phyloP scores from a whole-genome alignment of 2,113 vertebrate species.

The Rhodinocichla rosea region DNA sequence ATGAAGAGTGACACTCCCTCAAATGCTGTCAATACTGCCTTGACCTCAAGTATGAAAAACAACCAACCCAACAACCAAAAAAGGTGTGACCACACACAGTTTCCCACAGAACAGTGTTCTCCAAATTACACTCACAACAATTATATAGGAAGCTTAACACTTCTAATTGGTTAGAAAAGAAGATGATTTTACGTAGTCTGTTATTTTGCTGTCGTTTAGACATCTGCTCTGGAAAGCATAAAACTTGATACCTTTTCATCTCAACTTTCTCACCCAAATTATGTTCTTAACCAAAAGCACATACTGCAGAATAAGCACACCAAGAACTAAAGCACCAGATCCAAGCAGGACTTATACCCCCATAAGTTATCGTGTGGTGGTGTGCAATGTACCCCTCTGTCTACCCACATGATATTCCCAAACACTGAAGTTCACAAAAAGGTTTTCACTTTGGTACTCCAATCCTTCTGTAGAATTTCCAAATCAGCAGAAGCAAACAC shows the following conservation, averaged over 20 bases:
- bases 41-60: not conserved
- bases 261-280: not conserved
- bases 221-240: not conserved
- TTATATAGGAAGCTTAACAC: not conserved
- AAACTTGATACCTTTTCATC: not conserved
- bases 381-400: not conserved
- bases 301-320: not conserved
- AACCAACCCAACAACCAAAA: not conserved
- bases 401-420: not conserved
- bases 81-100: not conserved
- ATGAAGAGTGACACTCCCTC: rapidly evolving
- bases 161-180: not conserved
- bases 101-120: not conserved
- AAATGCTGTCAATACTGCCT: not conserved
- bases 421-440: not conserved
- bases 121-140: not conserved
- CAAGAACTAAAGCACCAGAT: not conserved
- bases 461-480: not conserved
- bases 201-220: not conserved
- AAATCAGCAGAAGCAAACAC: not conserved
- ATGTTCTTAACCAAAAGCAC: not conserved
- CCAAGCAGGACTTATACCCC: not conserved
- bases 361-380: not conserved
- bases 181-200: not conserved
- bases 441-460: not conserved